phyloP scores from a whole-genome alignment of 1,140 invertebrate genomes.

The Pentalonia nigronervosa region DNA sequence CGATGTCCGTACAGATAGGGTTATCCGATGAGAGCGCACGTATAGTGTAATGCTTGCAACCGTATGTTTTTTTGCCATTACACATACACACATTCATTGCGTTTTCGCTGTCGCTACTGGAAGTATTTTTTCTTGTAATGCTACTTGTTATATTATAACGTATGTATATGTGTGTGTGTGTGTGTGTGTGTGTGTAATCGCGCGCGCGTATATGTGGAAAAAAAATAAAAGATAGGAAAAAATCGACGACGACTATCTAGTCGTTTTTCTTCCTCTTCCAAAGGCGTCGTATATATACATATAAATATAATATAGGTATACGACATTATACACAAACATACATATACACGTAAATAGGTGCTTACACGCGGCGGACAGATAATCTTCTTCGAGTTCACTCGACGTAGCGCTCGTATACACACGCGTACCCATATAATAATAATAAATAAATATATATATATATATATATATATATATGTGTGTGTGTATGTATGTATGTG shows the following conservation, averaged over 20 bases:
- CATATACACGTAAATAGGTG: background rate
- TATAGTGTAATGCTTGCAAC: background rate
- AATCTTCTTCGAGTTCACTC: slow-evolving; percentile 9
- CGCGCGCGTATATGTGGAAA: background rate
- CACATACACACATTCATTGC: background rate
- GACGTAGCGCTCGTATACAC: background rate
- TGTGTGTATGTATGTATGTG: no score
- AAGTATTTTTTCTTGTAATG: slow-evolving; percentile 45
- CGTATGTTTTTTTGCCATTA: slow-evolving; percentile 51
- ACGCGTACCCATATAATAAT: background rate
- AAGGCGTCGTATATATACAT: slow-evolving; percentile 4
- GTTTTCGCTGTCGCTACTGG: slow-evolving; percentile 45
- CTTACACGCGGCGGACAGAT: slow-evolving; percentile 1
- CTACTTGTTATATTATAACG: slow-evolving; percentile 52
- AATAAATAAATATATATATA: background rate
- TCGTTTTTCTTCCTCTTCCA: slow-evolving; percentile 12
- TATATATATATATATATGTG: no score
- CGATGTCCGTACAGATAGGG: slow-evolving; percentile 53
- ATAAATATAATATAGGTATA: no score
- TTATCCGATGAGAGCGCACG: slow-evolving; percentile 41
- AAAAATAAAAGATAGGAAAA: slow-evolving; percentile 21
- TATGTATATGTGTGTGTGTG: background rate
- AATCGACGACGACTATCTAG: slow-evolving; percentile 21
- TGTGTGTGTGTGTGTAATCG: background rate
- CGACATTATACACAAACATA: no score